Conservation (phyloP, 2,113 vertebrate species). For the Hoplias malabaricus region DNA sequence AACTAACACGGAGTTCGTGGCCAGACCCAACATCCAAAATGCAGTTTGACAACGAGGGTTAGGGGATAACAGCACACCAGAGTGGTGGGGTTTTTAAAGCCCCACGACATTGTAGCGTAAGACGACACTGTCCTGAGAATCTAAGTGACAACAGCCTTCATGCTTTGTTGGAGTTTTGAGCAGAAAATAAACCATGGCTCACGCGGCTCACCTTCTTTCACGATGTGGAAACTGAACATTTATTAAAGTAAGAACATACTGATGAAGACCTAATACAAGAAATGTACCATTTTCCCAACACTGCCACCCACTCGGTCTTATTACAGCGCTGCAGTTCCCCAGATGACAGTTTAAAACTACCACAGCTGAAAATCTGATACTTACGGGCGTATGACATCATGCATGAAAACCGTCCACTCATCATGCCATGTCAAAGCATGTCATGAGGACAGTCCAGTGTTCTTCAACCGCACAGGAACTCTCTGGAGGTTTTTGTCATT, state of each 20-base stretch:
- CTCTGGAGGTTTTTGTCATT: slow-evolving; percentile 18
- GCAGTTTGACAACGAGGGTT: neutral
- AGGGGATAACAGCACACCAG: neutral
- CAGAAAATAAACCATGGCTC: too few species aligned
- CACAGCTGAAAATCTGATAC: slow-evolving; percentile 13
- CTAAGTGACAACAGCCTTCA: neutral
- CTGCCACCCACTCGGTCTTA: neutral
- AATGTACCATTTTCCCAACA: neutral
- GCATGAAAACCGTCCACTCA: slow-evolving; percentile 31
- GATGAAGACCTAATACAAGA: too few species aligned
- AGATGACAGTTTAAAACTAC: neutral
- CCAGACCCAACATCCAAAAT: neutral
- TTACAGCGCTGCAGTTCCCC: neutral
- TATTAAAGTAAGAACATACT: too few species aligned
- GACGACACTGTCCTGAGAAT: neutral
- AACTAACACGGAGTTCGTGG: neutral
- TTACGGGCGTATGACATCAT: slow-evolving; percentile 7
- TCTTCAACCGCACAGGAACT: slow-evolving; percentile 6
- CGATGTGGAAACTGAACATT: too few species aligned
- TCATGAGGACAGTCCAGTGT: slow-evolving; percentile 16
- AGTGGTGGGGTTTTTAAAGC: neutral
- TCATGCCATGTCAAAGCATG: slow-evolving; percentile 15
- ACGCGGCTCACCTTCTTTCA: too few species aligned
- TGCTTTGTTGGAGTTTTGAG: slow-evolving; percentile 41
- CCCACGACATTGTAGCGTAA: neutral